Evolutionary conservation across 2,888 invertebrate genomes (phyloP), one percentile per base, ranked within the genome.

Genomic region (Hofmannophila pseudospretella): DNA sequence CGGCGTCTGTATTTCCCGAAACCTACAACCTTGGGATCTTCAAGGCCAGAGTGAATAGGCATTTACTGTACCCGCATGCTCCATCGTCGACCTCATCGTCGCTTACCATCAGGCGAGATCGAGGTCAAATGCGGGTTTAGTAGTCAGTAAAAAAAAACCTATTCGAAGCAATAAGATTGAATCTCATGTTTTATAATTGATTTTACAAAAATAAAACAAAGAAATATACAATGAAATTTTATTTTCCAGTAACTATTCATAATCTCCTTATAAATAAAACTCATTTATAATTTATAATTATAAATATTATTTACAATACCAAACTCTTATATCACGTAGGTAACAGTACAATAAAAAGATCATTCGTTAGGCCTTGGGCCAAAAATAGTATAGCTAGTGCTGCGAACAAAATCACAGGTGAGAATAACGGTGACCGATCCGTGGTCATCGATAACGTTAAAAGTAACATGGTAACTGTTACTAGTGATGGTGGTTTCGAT

Each of bases 201-300:
- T n/a, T n/a, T n/a, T n/a, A n/a, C n/a, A 16, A 4, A 16, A 16
- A 59, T 63, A 44, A 69, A 65, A 67, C 58, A 47, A 45, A 41
- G 20, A 38, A 44, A 28, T 67, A 62, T 71, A 71, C 51, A 76
- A 75, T 77, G 73, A 79, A 79, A 79, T 77, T 81, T 81, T 73
- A 79, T 79, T 81, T 76, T 71, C 59, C 64, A 73, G 62, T 63
- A 59, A 62, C 45, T 50, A 54, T 55, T 50, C 52, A 60, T 56
- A 64, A 60, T 61, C 53, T 13, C 39, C 30, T 36, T 41, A 38
- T 34, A 13, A 44, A 45, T 46, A 36, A 53, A 61, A 58, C 54
- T 48, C 30, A 13, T 54, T 63, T 68, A 49, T 74, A n/a, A n/a
- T n/a, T n/a, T n/a, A n/a, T n/a, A n/a, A n/a, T n/a, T n/a, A 73